Base-by-base conservation (phyloP, 2,113 vertebrate species). In the Periophthalmodon schlosseri region DNA sequence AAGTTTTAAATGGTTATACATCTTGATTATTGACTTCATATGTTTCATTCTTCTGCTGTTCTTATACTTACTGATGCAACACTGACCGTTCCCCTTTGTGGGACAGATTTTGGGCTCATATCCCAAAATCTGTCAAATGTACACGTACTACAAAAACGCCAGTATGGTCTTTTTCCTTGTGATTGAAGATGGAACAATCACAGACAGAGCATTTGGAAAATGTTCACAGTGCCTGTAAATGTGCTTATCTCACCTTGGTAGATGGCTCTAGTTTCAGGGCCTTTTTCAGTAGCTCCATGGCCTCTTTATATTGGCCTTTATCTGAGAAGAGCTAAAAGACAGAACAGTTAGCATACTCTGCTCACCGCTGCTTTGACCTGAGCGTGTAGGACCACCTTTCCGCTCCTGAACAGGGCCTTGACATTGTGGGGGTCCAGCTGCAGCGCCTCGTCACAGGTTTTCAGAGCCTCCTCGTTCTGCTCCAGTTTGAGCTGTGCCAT, bases 241-340 rank as follows among this genome's bases (percentile, higher is more conserved):
- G 52, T 77, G 72, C 72, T 69, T 82, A 77, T 77, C 89, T 87
- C 81, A 96, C 95, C 94, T 95, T 96, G 74, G 85, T 96, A 72
- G 94, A 74, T 3, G 96, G 95, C 82, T 97, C 96, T 83, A 96
- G 84, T 91, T 94, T 94, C 89, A 97, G 84, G 58, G 95, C 95
- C 87, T 84, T 94, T 87, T 88, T 95, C 76, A 96, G 92, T 64
- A 87, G 73, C 36, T 92, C 80, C 86, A 91, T 93, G 0, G 95
- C 95, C 77, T 95, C 95, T 73, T 90, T 87, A 68, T 95, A 95
- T 68, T 95, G 91, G 10, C 94, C 91, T 84, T 77, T 92, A 78
- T 96, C 94, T 16, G 95, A 95, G 85, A 96, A 84, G 56, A 96
- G 91, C 96, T 96, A 91, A 46, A 87, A 84, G 76, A 80, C 77